Conservation (phyloP, 1,140 invertebrate genomes). For the Sipha flava region DNA sequence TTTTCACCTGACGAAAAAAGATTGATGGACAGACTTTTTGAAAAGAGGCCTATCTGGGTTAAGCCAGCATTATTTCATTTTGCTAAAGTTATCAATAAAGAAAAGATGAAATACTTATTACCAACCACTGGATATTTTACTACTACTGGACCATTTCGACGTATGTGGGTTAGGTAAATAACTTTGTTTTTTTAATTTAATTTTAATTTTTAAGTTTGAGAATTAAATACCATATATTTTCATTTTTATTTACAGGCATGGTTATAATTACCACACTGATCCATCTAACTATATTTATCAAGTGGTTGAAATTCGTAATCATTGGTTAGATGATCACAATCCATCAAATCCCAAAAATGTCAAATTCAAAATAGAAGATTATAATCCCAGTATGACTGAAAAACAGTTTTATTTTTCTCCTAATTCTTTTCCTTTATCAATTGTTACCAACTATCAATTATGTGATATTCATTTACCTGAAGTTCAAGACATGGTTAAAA, state of each 20-base stretch:
- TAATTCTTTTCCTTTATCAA: constrained; percentile 24
- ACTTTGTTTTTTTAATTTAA: not conserved
- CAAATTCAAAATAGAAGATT: not conserved
- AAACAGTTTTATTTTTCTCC: constrained; percentile 30
- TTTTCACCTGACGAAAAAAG: constrained; percentile 27
- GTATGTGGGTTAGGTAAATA: constrained; percentile 26
- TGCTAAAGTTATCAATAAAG: constrained; percentile 25
- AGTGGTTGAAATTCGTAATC: constrained; percentile 6
- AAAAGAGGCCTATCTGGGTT: constrained; percentile 25
- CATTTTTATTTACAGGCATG: constrained; percentile 1
- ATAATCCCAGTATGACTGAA: constrained; percentile 8
- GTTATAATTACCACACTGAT: constrained; percentile 13
- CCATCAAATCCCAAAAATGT: not conserved
- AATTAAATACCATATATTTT: not conserved
- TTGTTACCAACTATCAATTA: constrained; percentile 21
- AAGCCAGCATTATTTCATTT: constrained; percentile 21
- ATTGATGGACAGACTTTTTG: constrained; percentile 20
- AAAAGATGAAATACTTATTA: constrained; percentile 28
- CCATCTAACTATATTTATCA: constrained; percentile 29
- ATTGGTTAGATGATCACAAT: constrained; percentile 15
- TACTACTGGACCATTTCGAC: constrained; percentile 19
- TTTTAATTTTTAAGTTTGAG: not conserved
- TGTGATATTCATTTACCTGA: constrained; percentile 28
- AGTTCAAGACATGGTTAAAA: constrained; percentile 22
- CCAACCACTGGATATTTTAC: constrained; percentile 21